Percentiles rank a stretch among this genome's conserved stretches.
Evolutionary conservation across 1,140 invertebrate genomes (phyloP).

Genomic region (Drosophila funebris): DNA sequence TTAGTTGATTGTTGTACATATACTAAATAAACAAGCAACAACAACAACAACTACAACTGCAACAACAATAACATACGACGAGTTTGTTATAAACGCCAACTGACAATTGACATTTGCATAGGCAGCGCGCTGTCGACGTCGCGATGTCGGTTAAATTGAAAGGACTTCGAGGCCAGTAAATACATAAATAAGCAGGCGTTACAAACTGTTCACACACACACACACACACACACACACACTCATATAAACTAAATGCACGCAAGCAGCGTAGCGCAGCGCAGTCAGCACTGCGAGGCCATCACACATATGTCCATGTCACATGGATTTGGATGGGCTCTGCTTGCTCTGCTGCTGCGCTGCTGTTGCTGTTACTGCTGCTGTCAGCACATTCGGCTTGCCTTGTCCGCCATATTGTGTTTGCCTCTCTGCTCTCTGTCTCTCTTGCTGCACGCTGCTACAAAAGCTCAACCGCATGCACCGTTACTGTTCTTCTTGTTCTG

Average conservation of each 20-base stretch:
- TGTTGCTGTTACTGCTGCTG: slow-evolving; percentile 18
- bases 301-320: slow-evolving; percentile 63
- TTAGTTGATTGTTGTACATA: slow-evolving; percentile 72
- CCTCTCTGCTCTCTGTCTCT: slow-evolving; percentile 23
- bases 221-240: slow-evolving; percentile 9
- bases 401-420: slow-evolving; percentile 71
- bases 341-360: slow-evolving; percentile 1
- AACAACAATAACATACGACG: slow-evolving; percentile 50
- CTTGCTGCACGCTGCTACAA: slow-evolving; percentile 16
- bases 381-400: slow-evolving; percentile 30
- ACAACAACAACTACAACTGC: slow-evolving; percentile 22
- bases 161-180: slow-evolving; percentile 47
- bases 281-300: slow-evolving; percentile 35
- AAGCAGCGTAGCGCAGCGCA: slow-evolving; percentile 15
- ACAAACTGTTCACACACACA: slow-evolving; percentile 61
- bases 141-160: slow-evolving; percentile 68
- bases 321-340: slow-evolving; percentile 6
- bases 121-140: slow-evolving; percentile 7
- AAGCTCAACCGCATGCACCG: slow-evolving; percentile 46
- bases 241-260: slow-evolving; percentile 1
- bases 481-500: slow-evolving; percentile 14
- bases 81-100: slow-evolving; percentile 58
- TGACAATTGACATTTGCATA: slow-evolving; percentile 80
- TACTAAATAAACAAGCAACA: slow-evolving; percentile 69
- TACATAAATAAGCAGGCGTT: slow-evolving; percentile 79